Base-by-base conservation (phyloP, 1,140 invertebrate genomes). In the Vanessa tameamea region DNA sequence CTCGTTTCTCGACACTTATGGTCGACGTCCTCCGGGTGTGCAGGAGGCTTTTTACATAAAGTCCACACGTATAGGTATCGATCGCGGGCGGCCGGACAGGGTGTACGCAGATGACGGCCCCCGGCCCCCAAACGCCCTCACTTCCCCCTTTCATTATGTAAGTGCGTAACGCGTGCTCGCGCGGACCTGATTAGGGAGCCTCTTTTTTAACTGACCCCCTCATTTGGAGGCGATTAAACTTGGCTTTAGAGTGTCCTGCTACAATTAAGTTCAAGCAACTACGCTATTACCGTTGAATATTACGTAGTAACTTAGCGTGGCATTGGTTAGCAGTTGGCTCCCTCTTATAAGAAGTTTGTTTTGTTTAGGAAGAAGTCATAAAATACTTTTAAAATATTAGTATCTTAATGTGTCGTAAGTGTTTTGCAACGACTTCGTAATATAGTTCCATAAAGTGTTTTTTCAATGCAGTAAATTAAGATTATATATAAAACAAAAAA, bases 31-130 rank as follows among this genome's bases (percentile, higher is more conserved):
- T 89, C 81, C 82, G 86, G 87, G 89, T 87, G 87, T 90, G 87
- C 88, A 90, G 88, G 88, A 90, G 87, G 87, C 87, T 90, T 92
- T 92, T 92, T 92, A 92, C 88, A 92, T 92, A 92, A 92, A 92
- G 90, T 92, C 90, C 90, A 89, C 88, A 90, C 90, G 90, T 92
- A 92, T 89, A 90, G 85, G 88, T 92, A 92, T 92, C 90, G 90
- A 92, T 90, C 90, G 88, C 78, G 87, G 87, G 87, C 84, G 85
- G 87, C 88, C 83, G 87, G 88, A 89, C 88, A 90, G 86, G 86
- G 86, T 83, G 86, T 91, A 90, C 88, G 90, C 90, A 92, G 88
- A 90, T 92, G 89, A 90, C 89, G 87, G 82, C 84, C 87, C 87
- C 83, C 64, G 77, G 68, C 70, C 78, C 83, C 82, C 79, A 64